Evolutionary conservation across 1,140 invertebrate genomes (phyloP), one percentile per base, ranked within the genome.

Genomic region (Agrilus planipennis): DNA sequence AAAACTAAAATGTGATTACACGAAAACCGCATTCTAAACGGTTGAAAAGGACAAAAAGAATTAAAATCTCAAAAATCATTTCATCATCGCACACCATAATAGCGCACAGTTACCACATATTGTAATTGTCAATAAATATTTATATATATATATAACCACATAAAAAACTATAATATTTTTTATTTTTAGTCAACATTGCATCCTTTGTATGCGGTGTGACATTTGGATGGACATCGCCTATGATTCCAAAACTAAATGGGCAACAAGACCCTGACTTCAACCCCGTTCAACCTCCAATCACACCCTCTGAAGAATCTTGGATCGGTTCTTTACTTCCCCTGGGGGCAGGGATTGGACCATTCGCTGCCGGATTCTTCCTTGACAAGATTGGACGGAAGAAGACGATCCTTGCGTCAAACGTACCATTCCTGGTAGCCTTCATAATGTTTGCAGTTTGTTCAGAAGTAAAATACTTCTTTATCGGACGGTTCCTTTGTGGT

Each of bases 261-360:
- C 11, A 14, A 3, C 55, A 50, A 34, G 27, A 67, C 28, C 12
- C 19, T 10, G 19, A 17, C 9, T 46, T 47, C 1, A 6, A 30
- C n/a, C 1, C 68, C 74, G n/a, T 61, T 72, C 25, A 46, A 3
- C 61, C 62, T 0, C 45, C 49, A 1, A 40, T 75, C 2, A 68
- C 62, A 0, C 11, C 43, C 0, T 67, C 72, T 3, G 63, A 84
- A 49, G 64, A 67, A 34, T 80, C 85, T 1, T 92, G 85, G 86
- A 81, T 92, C 42, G 84, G 81, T 1, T 85, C 84, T 0, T 60
- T 90, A 4, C 64, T 91, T 32, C 76, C 85, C 0, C 52, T 92
- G 10, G 88, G 87, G 9, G 84, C 86, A 15, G 67, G 84, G 9
- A 51, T 84, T 17, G 85, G 85, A 9, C 75, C 76, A 0, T 75